Base-by-base conservation (phyloP, 92 coral and sea anemone genomes). In the Epizoanthus scotinus region DNA sequence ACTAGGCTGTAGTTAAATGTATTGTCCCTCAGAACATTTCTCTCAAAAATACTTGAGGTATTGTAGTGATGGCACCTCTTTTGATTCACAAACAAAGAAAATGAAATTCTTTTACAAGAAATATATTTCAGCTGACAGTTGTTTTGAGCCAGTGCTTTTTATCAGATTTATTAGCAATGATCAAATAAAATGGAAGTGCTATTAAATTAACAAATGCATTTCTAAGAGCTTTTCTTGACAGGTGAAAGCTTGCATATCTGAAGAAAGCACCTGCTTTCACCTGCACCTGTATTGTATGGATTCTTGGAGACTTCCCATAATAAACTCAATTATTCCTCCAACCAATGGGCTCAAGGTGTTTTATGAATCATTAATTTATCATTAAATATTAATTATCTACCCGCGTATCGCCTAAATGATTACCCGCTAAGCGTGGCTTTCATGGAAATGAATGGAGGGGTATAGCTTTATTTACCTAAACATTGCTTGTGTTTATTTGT, bases 171-270 rank as follows among this genome's bases (percentile, higher is more conserved):
- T 90, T 90, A 86, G 89, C 69, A 54, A 67, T 82, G 87, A 92
- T 92, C 89, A 89, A 77, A 86, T 83, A 85, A 84, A 87, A 84
- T 84, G 78, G 87, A 85, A 87, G 72, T 85, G 89, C 87, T 85
- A 93, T 90, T 93, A 87, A 85, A 93, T 93, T 93, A 93, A 93
- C 97, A 93, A 93, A 93, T 90, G 97, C 86, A 90, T 90, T 90
- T 88, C 78, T 87, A 93, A 90, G 88, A 92, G 91, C 87, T 82
- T 87, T 57, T 28, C 52, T 42, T 31, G 89, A 84, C 91, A 88
- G 91, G 91, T 88, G 91, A 88, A 83, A 62, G 40, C 68, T 31
- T 50, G 78, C 29, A 63, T 67, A 53, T 67, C 69, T 63, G 59
- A 55, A 71, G 62, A 29, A 5, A 78, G 70, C 97, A 93, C 97